These are phyloP conservation scores for Buteo buteo DNA, from an alignment of 2,113 vertebrate genomes.

Conservation along the genomic window DNA sequence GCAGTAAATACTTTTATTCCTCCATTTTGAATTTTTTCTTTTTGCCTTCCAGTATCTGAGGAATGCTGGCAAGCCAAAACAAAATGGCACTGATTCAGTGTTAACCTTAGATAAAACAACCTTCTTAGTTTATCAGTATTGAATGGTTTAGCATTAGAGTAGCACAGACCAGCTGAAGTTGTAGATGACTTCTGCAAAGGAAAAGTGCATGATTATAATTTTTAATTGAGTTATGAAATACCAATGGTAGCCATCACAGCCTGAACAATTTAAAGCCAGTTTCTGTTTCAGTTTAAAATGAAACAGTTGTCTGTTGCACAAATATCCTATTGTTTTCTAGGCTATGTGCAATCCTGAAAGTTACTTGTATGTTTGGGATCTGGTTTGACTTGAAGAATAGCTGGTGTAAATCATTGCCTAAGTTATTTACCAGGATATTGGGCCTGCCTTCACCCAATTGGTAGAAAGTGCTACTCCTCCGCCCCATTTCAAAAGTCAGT, in stretches of 20 bases:
- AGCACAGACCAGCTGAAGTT: slow-evolving; percentile 15
- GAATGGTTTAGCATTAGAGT: neutral
- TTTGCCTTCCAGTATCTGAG: neutral
- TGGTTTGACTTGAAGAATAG: neutral
- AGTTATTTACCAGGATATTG: too few species aligned
- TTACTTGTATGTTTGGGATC: neutral
- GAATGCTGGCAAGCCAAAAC: slow-evolving; percentile 7
- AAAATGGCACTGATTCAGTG: neutral
- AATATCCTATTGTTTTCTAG: neutral
- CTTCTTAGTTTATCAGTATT: neutral
- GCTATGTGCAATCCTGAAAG: neutral
- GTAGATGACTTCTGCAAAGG: neutral
- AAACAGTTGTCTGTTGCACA: neutral
- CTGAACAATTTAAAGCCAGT: neutral
- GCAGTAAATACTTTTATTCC: slow-evolving; percentile 6
- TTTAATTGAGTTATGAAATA: slow-evolving; percentile 21
- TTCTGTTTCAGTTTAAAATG: slow-evolving; percentile 26
- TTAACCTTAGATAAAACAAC: neutral
- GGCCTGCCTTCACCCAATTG: neutral
- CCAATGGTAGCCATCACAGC: neutral
- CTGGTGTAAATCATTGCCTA: too few species aligned
- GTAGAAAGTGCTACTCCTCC: neutral
- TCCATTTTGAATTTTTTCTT: neutral
- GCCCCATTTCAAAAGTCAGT: neutral
- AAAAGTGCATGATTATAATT: neutral